Percentiles rank a stretch among this genome's conserved stretches.
Conservation (phyloP, 2,113 vertebrate genomes). For the Pongo pygmaeus region DNA sequence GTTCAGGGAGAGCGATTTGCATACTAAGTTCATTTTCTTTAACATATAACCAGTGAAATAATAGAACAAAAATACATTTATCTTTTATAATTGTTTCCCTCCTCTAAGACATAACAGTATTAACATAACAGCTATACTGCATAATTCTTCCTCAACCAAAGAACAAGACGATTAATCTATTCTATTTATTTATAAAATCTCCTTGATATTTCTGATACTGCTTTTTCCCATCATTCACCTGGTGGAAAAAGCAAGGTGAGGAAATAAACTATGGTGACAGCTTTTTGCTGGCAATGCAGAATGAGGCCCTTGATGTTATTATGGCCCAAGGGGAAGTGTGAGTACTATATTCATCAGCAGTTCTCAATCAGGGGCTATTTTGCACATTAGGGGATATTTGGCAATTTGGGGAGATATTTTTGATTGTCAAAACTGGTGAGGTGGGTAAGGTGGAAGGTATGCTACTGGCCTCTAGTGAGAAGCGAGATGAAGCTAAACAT, state of each 20-base stretch:
- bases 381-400: background rate
- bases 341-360: background rate
- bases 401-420: background rate
- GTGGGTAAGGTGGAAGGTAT: background rate
- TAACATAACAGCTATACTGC: constrained; percentile 42
- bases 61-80: constrained; percentile 52
- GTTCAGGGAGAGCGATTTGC: constrained; percentile 20
- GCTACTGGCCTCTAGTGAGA: background rate
- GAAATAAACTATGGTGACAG: constrained; percentile 6
- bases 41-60: constrained; percentile 48
- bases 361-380: background rate
- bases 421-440: background rate
- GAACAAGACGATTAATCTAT: constrained; percentile 7
- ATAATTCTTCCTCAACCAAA: constrained; percentile 49
- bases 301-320: background rate
- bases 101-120: constrained; percentile 31
- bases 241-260: background rate
- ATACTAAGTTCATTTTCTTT: constrained; percentile 57
- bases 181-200: constrained; percentile 1
- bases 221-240: constrained; percentile 2
- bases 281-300: background rate
- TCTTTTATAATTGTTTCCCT: constrained; percentile 64
- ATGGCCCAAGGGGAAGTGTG: background rate
- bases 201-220: constrained; percentile 16
- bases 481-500: background rate